Evolutionary conservation across 2,113 vertebrate genomes (phyloP), one percentile per base, ranked within the genome.

Genomic region (Cygnus atratus): DNA sequence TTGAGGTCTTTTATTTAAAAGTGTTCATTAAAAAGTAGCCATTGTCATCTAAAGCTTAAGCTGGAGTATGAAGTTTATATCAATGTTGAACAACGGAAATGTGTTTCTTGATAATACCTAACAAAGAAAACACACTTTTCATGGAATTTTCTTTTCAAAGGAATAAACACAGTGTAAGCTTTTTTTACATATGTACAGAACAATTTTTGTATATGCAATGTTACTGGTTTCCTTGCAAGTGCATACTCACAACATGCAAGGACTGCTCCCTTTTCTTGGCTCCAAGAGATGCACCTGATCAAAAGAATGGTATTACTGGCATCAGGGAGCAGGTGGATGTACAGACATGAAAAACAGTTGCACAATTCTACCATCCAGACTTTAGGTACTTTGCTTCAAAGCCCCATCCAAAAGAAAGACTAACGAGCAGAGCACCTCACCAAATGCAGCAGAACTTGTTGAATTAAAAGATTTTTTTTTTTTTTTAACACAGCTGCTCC

Each of bases 71-170:
- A 73, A 94, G 61, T 0, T 4, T 31, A 18, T 55, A 57, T 26
- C 2, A 2, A 0, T 6, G 13, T 46, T 67, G 41, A 48, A 48
- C 14, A 70, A 35, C 0, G 0, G 41, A 88, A 70, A 65, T 6
- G 26, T 14, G 14, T 62, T 88, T 62, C 66, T 48, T 86, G 50
- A 41, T 46, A 76, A 29, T 29, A 54, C 6, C 2, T 66, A 76
- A 63, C 10, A 43, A 7, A 93, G 67, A 61, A 73, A 83, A 66
- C 13, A 11, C 25, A 41, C 58, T 90, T 87, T 50, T 7, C 6
- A 62, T 31, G 25, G 18, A 57, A 35, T 28, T 67, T 21, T 46
- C 43, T 80, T 82, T 73, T 57, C 71, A 87, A 62, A 68, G 44
- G 16, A 91, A n/a, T 25, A 65, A 87, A 39, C n/a, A 16, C 1